Evolutionary conservation across 2,113 vertebrate genomes (phyloP), one percentile per base, ranked within the genome.

Genomic region (Lichenostomus cassidix): DNA sequence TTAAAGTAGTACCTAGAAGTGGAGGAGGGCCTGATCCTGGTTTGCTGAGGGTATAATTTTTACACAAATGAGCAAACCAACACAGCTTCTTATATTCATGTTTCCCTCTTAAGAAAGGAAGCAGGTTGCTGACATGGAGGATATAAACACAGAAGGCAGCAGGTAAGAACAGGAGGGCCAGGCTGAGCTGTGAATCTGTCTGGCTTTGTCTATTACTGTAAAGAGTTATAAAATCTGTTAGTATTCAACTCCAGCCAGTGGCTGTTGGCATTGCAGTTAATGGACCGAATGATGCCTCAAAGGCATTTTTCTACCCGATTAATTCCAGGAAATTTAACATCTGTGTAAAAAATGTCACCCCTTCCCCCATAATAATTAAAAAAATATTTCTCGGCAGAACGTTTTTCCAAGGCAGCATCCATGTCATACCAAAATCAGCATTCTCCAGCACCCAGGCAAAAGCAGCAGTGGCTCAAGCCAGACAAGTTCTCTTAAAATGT

Each of bases 321-420:
- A 97, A 96, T 90, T 95, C 53, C 87, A 83, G 90, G 74, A 96
- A 97, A 95, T 93, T 85, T 95, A 83, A 83, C 93, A 90, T 91
- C 95, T 95, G 90, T 91, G 46, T 83, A 82, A 92, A 96, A 96
- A 87, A 76, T 42, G 63, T 33, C 58, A 17, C 37, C 27, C 27
- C 25, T 23, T 31, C 37, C 56, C 74, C 55, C 67, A 12, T 68
- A 76, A 3, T 94, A 92, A 96, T 95, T 92, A 39, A 52, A 79
- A 87, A 68, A 67, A 79, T 86, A 76, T 52, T 63, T 85, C 39
- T 97, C 94, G 90, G 90, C 92, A 97, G 96, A 93, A 94, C 31
- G 77, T 18, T 42, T 75, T 92, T 90, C 77, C 80, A 95, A 97
- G 89, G 69, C 83, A 83, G 74, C 47, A 88, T 24, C 85, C 55